phyloP scores from a whole-genome alignment of 2,797 vertebrate species.

The Malurus leucopterus region DNA sequence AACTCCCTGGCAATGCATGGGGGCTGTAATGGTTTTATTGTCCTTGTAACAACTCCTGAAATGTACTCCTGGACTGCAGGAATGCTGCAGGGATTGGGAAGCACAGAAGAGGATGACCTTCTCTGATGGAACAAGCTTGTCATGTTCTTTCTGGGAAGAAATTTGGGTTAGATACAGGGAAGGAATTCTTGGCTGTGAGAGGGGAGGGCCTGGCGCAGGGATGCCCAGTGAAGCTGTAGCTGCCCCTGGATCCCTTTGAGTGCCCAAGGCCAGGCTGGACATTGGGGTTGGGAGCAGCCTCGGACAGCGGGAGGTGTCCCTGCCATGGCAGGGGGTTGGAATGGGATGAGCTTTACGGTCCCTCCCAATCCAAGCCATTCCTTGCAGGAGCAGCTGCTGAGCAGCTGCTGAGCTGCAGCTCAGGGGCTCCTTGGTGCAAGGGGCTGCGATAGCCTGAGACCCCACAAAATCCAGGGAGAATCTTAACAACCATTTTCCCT shows the following conservation, averaged over 20 bases:
- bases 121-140: background rate
- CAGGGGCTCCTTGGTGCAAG: background rate
- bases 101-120: background rate
- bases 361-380: background rate
- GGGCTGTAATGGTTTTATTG: background rate
- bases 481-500: background rate
- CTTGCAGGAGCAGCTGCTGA: background rate
- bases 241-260: background rate
- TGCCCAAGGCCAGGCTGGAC: rapidly evolving
- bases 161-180: background rate
- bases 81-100: background rate
- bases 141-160: background rate
- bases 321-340: background rate
- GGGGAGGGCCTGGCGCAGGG: background rate
- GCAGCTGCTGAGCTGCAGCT: background rate
- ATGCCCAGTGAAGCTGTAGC: background rate
- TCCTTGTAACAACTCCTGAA: background rate
- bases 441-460: background rate
- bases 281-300: background rate
- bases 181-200: background rate
- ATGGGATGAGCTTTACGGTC: background rate
- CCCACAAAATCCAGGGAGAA: background rate
- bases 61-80: background rate
- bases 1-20: rapidly evolving
- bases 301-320: background rate